A percentile compares a stretch with the other conserved stretches of the same genome.
These are phyloP conservation scores for Melanotaenia trifasciata DNA, from an alignment of 2,797 vertebrate species.

Conservation along the genomic window DNA sequence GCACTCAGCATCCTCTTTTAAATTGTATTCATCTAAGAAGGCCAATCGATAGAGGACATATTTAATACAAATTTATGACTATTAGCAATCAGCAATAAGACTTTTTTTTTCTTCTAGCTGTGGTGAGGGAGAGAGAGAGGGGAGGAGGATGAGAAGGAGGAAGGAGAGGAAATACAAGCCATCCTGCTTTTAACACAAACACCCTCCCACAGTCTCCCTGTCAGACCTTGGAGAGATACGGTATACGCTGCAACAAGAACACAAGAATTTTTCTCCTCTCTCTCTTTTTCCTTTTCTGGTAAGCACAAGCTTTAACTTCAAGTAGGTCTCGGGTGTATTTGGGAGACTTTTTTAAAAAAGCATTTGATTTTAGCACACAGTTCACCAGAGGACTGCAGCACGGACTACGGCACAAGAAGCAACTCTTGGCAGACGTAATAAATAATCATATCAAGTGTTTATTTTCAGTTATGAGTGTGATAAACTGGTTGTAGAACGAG, in stretches of 20 bases:
- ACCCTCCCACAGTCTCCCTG: conserved; percentile 68
- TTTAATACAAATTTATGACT: conserved; percentile 83
- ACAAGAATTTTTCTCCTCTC: conserved; percentile 21
- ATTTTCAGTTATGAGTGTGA: conserved; percentile 39
- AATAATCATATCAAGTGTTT: conserved; percentile 41
- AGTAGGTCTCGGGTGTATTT: conserved; percentile 58
- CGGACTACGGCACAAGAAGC: conserved; percentile 48
- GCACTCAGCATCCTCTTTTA: conserved; percentile 75
- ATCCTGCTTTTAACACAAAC: conserved; percentile 75
- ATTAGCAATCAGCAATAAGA: conserved; percentile 77
- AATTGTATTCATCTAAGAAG: conserved; percentile 76
- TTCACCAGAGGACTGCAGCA: conserved; percentile 58
- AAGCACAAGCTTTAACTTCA: conserved; percentile 55
- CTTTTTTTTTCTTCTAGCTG: conserved; percentile 52
- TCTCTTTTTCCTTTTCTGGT: conserved; percentile 34
- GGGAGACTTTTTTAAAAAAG: conserved; percentile 34
- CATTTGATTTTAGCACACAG: conserved; percentile 54
- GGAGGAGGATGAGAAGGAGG: conserved; percentile 38
- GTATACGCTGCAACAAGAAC: conserved; percentile 61
- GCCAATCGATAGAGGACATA: conserved; percentile 82
- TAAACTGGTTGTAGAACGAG: conserved; percentile 17
- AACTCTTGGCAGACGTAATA: conserved; percentile 53
- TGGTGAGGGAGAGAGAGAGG: conserved; percentile 57
- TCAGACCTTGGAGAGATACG: conserved; percentile 68
- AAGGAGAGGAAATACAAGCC: conserved; percentile 68